Evolutionary conservation across 2,888 invertebrate genomes (phyloP), one percentile per base, ranked within the genome.

Genomic region (Drosophila monieri): DNA sequence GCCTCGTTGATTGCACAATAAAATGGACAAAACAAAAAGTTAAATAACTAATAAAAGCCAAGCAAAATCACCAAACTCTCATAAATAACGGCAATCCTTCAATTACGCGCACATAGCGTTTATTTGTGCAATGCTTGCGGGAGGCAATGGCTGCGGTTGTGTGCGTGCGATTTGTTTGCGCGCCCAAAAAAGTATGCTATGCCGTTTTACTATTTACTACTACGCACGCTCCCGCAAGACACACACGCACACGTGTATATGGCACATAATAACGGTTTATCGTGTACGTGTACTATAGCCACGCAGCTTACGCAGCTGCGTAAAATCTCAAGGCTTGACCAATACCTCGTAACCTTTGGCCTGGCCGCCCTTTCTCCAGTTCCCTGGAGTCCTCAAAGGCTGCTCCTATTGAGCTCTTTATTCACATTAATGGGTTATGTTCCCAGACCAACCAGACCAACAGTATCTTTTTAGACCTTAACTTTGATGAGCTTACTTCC

Each of bases 261-360:
- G 53, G 78, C 71, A 77, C 71, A 83, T 79, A 77, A 77, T 77
- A 81, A 75, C 75, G 80, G 77, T 62, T 83, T 75, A 79, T 72
- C 74, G 73, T 80, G 76, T 78, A 72, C 74, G 73, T 80, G 76
- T 80, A 76, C 76, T 72, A 78, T 62, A 65, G 68, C 56, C 59
- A 78, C 80, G 68, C 80, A 78, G 80, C 81, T 78, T 84, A 80
- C 78, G 84, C 86, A 85, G 85, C 86, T 76, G 81, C 84, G 85
- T 83, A 83, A 85, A 81, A 85, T 79, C 81, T 79, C 77, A 83
- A 76, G 74, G 84, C 75, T 85, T 85, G 85, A 85, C 75, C 85
- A 85, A 74, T 81, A 73, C 76, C 78, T 72, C 73, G 64, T 77
- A 70, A 55, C 75, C 78, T 66, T 66, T 66, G 47, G 53, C 57